phyloP scores from a whole-genome alignment of 1,140 invertebrate genomes.

The Tetranychus urticae region DNA sequence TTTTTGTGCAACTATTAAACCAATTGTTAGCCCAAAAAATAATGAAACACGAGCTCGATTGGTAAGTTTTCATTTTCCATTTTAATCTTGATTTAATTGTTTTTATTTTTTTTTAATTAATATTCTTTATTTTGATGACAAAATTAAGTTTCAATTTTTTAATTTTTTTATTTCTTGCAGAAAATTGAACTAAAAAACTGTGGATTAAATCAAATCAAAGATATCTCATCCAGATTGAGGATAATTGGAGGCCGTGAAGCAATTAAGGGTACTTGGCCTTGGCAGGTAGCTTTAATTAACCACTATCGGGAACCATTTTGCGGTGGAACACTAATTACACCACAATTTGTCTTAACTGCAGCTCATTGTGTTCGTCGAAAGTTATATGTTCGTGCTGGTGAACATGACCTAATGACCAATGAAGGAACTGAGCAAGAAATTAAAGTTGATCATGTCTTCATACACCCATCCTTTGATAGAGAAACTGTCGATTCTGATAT shows the following conservation, averaged over 20 bases:
- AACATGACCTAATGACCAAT: conserved; percentile 41
- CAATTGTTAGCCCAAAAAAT: too few species aligned
- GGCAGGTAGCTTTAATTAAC: conserved; percentile 65
- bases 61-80: too few species aligned
- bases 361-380: conserved; percentile 60
- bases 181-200: background rate
- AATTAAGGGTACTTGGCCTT: conserved; percentile 57
- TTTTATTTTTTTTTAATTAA: too few species aligned
- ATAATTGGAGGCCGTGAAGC: conserved; percentile 65
- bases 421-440: conserved; percentile 46
- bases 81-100: too few species aligned
- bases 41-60: too few species aligned
- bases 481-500: conserved; percentile 78
- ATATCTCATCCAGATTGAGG: conserved; percentile 23
- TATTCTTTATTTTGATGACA: too few species aligned
- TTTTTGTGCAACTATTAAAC: too few species aligned
- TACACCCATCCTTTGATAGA: conserved; percentile 59
- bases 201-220: background rate
- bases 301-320: conserved; percentile 56
- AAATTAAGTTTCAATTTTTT: too few species aligned
- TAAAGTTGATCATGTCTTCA: conserved; percentile 39
- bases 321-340: conserved; percentile 61
- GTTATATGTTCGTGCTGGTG: conserved; percentile 55
- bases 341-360: conserved; percentile 67
- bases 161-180: background rate